Evolutionary conservation across 2,888 invertebrate genomes (phyloP), one percentile per base, ranked within the genome.

Genomic region (Spisula solida): DNA sequence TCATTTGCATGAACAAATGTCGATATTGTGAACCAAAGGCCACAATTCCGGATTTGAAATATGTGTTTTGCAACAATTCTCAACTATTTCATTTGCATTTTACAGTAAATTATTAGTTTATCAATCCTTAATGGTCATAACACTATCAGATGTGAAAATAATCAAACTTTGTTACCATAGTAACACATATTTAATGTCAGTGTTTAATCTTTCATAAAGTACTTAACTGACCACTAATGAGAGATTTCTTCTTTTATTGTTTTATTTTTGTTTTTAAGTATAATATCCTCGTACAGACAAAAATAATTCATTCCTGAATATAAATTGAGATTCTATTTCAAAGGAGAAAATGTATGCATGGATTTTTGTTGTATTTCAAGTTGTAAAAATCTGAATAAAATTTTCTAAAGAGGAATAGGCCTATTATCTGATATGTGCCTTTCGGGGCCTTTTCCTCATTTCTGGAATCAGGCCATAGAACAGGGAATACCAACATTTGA

Each of bases 1-100:
- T 75, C 75, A 75, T 75, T 75, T 75, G 75, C 75, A 75, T 75
- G 75, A 75, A 34, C 75, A 75, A 75, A 31, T 34, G 75, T 16
- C 75, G 31, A 75, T 75, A 75, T 75, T 31, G 29, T 31, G 31
- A 75, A 75, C 75, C 18, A 18, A 18, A 75, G 75, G 75, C 75
- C 16, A 31, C 34, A 31, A 75, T 75, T 34, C 75, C 5, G 75
- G 18, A 75, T 75, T 75, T 75, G 34, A 75, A 75, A 75, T 75
- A 75, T 75, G 75, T 75, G 31, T 75, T 34, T 75, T 75, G 34
- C 29, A 75, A 75, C 18, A 75, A 75, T 34, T 75, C 31, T 75
- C 31, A 16, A 75, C 31, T 34, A 34, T 75, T 75, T 75, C 75
- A 75, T 34, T 75, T 75, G 75, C 29, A 75, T 31, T 75, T 75